Conservation (phyloP, 2,797 vertebrate species). For the Pygocentrus nattereri region DNA sequence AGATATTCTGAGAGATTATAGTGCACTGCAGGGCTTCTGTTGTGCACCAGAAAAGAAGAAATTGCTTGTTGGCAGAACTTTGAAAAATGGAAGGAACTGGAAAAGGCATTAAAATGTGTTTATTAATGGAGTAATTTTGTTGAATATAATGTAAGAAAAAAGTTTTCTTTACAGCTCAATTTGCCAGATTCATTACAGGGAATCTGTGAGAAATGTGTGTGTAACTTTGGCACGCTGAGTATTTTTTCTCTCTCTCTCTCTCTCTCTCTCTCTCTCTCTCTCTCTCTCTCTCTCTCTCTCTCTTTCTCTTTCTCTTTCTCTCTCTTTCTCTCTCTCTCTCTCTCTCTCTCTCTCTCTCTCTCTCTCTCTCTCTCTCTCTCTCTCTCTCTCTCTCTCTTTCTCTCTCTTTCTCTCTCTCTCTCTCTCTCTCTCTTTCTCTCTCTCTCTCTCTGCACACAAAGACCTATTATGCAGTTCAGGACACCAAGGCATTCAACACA, state of each 20-base stretch:
- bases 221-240: slow-evolving; percentile 1
- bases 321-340: neutral
- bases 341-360: slow-evolving; percentile 26
- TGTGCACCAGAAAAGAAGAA: no score
- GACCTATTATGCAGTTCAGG: slow-evolving; percentile 95
- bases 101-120: no score
- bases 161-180: no score
- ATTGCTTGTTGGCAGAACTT: no score
- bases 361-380: slow-evolving; percentile 15
- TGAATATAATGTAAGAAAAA: neutral
- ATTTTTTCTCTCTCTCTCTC: slow-evolving; percentile 1
- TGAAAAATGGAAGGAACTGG: no score
- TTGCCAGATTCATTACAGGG: slow-evolving; percentile 6
- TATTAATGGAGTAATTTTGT: no score
- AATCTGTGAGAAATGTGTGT: slow-evolving; percentile 6
- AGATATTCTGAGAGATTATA: no score
- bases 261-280: slow-evolving; percentile 13
- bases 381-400: no score
- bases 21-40: no score
- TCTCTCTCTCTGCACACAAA: slow-evolving; percentile 64
- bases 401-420: slow-evolving; percentile 8
- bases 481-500: slow-evolving; percentile 91
- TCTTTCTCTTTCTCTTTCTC: neutral
- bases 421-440: slow-evolving; percentile 1
- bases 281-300: slow-evolving; percentile 1